Percentiles rank a stretch among this genome's conserved stretches.
These are phyloP conservation scores for Galagoides demidoff DNA, from an alignment of 2,797 vertebrate genomes.

Conservation along the genomic window DNA sequence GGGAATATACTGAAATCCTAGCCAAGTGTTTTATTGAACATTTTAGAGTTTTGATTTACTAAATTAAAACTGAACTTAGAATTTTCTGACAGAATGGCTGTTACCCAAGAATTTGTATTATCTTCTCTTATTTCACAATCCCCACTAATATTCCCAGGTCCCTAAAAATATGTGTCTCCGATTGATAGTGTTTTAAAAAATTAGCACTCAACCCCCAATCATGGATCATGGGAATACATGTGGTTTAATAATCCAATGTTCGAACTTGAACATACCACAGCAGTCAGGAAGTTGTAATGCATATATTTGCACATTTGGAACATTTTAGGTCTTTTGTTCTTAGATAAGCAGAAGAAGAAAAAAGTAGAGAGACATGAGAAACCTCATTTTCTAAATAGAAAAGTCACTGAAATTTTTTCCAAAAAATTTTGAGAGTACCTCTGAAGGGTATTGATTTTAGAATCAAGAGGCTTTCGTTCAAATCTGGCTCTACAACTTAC, in stretches of 20 bases:
- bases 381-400: constrained; percentile 15
- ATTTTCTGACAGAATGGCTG: constrained; percentile 9
- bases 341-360: background rate
- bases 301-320: constrained; percentile 12
- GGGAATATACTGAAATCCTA: background rate
- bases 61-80: constrained; percentile 16
- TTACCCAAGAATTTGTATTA: constrained; percentile 23
- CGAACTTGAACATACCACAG: background rate
- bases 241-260: background rate
- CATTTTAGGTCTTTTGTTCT: background rate
- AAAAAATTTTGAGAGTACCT: constrained; percentile 17
- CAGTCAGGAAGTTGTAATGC: background rate
- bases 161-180: background rate
- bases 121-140: background rate
- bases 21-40: background rate
- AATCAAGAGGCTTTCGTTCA: background rate
- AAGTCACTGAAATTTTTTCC: background rate
- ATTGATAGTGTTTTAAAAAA: background rate
- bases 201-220: background rate
- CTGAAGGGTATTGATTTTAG: background rate
- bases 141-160: background rate
- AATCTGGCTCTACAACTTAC: background rate
- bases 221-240: background rate
- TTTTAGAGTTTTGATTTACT: constrained; percentile 39
- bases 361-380: background rate